Conservation (phyloP, 2,888 invertebrate genomes). For the Pyrocoelia pectoralis region DNA sequence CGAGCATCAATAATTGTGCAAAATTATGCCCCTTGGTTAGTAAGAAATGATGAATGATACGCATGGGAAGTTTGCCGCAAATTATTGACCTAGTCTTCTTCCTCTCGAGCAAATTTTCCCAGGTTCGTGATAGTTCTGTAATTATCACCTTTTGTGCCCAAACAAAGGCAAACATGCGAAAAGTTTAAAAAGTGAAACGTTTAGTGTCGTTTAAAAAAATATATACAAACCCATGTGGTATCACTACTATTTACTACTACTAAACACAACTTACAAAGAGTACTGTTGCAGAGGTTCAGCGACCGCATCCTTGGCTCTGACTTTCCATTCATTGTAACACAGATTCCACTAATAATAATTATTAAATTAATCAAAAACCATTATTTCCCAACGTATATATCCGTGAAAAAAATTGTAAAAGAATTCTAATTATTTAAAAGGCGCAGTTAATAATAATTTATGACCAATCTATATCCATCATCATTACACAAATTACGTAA, state of each 20-base stretch:
- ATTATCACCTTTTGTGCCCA: too few relatives aligned
- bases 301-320: constrained; percentile 60
- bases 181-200: not conserved
- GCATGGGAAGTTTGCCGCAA: not conserved
- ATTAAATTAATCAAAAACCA: constrained; percentile 7
- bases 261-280: constrained; percentile 50
- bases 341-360: constrained; percentile 20
- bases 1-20: not conserved
- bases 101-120: not conserved
- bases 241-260: constrained; percentile 30
- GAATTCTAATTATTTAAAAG: not conserved
- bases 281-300: constrained; percentile 59
- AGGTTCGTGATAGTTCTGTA: too few relatives aligned
- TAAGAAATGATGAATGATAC: not conserved
- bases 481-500: not conserved
- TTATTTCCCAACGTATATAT: constrained; percentile 9
- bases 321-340: constrained; percentile 54
- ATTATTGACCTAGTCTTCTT: not conserved
- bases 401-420: not conserved
- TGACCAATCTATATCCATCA: not conserved
- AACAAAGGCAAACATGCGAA: not conserved
- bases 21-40: not conserved
- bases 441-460: not conserved
- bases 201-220: not conserved
- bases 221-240: not conserved